A percentile compares a stretch with the other conserved stretches of the same genome.
These are phyloP conservation scores for Microchrysa polita DNA, from an alignment of 2,888 invertebrate species.

Conservation along the genomic window DNA sequence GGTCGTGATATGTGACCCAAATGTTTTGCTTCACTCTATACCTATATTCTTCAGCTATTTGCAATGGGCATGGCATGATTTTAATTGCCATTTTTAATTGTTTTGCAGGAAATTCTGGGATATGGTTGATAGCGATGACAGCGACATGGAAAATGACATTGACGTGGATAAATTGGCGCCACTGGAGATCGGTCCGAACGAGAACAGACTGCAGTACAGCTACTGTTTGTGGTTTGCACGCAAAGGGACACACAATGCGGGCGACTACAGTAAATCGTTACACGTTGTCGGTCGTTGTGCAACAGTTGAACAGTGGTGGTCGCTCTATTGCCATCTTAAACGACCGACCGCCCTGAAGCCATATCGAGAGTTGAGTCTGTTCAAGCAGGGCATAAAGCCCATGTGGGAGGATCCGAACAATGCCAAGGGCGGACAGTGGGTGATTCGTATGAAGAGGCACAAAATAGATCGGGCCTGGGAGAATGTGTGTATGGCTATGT, in stretches of 20 bases:
- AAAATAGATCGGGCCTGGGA: constrained; percentile 98
- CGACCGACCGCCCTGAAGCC: constrained; percentile 90
- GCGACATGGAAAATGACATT: constrained; percentile 72
- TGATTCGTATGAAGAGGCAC: constrained; percentile 92
- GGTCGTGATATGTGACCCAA: background rate
- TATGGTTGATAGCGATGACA: constrained; percentile 69
- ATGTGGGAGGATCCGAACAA: constrained; percentile 99
- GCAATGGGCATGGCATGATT: background rate
- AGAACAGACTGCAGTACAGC: constrained; percentile 92
- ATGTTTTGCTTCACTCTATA: too few species aligned
- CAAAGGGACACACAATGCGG: constrained; percentile 65
- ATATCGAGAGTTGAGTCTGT: constrained; percentile 94
- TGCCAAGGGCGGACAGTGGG: constrained; percentile 98
- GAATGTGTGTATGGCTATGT: constrained; percentile 96
- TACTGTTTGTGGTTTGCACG: constrained; percentile 91
- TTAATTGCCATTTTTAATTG: background rate
- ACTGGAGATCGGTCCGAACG: constrained; percentile 80
- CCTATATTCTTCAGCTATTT: too few species aligned
- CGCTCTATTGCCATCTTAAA: constrained; percentile 89
- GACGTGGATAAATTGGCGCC: constrained; percentile 69
- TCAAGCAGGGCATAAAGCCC: constrained; percentile 97
- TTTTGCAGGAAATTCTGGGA: constrained; percentile 60
- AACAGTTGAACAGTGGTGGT: constrained; percentile 98
- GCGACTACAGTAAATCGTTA: constrained; percentile 69
- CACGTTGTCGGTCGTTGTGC: constrained; percentile 88